Evolutionary conservation across 2,888 invertebrate genomes (phyloP), one percentile per base, ranked within the genome.

Genomic region (Sericinus montela): DNA sequence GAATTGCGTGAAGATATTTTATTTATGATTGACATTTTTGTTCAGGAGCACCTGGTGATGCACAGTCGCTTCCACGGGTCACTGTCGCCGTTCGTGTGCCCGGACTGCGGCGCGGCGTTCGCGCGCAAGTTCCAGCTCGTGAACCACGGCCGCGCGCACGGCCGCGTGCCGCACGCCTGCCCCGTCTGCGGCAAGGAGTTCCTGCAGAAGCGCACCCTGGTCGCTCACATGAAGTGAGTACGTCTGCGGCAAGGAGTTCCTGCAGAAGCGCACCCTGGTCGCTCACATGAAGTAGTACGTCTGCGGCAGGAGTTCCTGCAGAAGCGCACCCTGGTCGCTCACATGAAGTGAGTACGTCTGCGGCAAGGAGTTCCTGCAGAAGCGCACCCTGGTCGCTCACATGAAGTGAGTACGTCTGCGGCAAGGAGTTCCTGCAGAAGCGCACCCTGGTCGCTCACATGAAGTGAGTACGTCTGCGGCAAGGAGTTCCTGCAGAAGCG

Each of bases 11-110:
- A n/a, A n/a, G n/a, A n/a, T n/a, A n/a, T n/a, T n/a, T n/a, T n/a
- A n/a, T n/a, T n/a, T n/a, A n/a, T n/a, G n/a, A n/a, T n/a, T n/a
- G n/a, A n/a, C n/a, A n/a, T n/a, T n/a, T n/a, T n/a, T 19, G 19
- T n/a, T 0, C 69, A 88, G 88, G 88, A 87, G 72, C 91, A 97
- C 63, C 71, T 91, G 59, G 95, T 96, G 63, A 97, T 96, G 89
- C 97, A 97, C 86, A 92, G 95, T 52, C 89, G 97, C 55, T 97
- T 97, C 83, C 97, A 98, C 82, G 97, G 97, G n/a, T 98, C 98
- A 6, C 93, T 98, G 67, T 96, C 97, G 67, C 98, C 98, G 9
- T 98, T 98, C 85, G 94, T 94, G 60, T 98, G 98, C 80, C 92
- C 94, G 45, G 96, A 96, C 71, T 98, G 98, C 71, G 95, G 95